Base-by-base conservation (phyloP, 2,113 vertebrate genomes). In the Holacanthus passer region DNA sequence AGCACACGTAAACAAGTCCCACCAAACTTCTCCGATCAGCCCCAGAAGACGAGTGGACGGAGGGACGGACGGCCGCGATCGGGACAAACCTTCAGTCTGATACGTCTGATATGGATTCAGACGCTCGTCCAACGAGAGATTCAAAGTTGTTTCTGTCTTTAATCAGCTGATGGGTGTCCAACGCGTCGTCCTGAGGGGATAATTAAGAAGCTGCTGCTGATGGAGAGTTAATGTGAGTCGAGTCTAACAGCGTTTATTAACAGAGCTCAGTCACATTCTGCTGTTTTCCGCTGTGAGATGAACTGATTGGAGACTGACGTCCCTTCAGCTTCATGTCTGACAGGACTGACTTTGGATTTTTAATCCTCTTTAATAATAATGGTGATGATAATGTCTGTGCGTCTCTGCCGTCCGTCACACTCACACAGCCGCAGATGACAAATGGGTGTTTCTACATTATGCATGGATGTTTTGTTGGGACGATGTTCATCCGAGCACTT, bases 401-500 rank as follows among this genome's bases (percentile, higher is more conserved):
- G 47, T 17, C 4, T 50, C 31, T 9, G 22, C 4, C 11, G 32
- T n/a, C 47, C 53, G 68, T 67, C 73, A 72, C 48, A 72, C 35
- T 37, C 53, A 6, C 37, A 14, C 64, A 20, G 43, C n/a, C 27
- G 22, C n/a, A 53, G 43, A 66, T 47, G 77, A 77, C 27, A 83
- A 82, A 87, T 70, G 27, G 62, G 70, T 76, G 56, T 68, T 41
- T 48, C 60, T 90, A 19, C 83, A 91, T 89, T 84, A 91, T 92
- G 75, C 5, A 87, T 84, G 66, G 37, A 29, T 71, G 87, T 89
- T 87, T 89, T 86, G 90, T 79, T 79, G 80, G 73, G 73, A 65
- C 50, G 22, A 58, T 70, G 74, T 87, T 85, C 79, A 24, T 45
- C 16, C 0, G 52, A 80, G 83, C 83, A 79, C 85, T 85, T 78